These are phyloP conservation scores for Alligator sinensis DNA, from an alignment of 2,113 vertebrate species.

Conservation along the genomic window DNA sequence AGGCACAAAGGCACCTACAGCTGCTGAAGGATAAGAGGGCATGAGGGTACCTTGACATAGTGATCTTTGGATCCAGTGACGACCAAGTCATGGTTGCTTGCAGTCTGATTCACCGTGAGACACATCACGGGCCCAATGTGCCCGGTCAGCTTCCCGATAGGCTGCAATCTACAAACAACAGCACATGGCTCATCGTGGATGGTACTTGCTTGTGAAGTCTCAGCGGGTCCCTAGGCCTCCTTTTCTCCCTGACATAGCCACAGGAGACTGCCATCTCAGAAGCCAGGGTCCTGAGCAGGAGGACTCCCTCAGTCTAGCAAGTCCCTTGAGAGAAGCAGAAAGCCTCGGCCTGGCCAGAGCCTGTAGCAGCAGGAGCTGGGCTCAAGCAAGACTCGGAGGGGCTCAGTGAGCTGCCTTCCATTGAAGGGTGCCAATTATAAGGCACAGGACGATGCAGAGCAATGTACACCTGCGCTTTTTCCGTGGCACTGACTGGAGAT, in stretches of 20 bases:
- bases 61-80: constrained; percentile 98
- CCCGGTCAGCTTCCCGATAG: constrained; percentile 91
- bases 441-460: not conserved
- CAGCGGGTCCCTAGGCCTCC: no score
- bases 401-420: not conserved
- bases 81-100: constrained; percentile 91
- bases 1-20: not conserved
- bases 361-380: not conserved
- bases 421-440: not conserved
- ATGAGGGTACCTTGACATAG: constrained; percentile 90
- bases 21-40: not conserved
- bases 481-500: no score
- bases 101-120: constrained; percentile 90
- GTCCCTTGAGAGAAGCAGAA: rapidly evolving
- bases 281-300: not conserved
- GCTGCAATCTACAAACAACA: constrained; percentile 84
- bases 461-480: no score
- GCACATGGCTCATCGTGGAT: not conserved
- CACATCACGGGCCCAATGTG: constrained; percentile 98
- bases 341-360: rapidly evolving
- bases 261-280: no score
- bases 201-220: no score
- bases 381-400: not conserved
- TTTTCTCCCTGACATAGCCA: no score
- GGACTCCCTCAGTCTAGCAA: not conserved